A percentile compares a stretch with the other conserved stretches of the same genome.
phyloP scores from a whole-genome alignment of 2,888 invertebrate genomes.

The Didymodactylos carnosus region DNA sequence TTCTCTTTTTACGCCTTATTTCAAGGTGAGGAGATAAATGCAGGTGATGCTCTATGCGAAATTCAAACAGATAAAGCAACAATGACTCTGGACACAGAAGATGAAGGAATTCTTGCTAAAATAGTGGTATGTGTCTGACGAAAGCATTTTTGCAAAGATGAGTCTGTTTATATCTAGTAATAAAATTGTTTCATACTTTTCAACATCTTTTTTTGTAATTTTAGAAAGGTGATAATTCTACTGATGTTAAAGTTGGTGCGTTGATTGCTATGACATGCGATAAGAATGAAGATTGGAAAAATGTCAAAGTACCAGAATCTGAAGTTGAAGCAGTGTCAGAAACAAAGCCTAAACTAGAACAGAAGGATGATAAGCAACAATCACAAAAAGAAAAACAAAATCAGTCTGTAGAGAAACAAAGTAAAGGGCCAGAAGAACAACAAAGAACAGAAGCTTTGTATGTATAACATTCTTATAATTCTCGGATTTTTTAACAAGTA shows the following conservation, averaged over 20 bases:
- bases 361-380: too few relatives aligned
- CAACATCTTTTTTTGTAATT: too few relatives aligned
- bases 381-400: not conserved
- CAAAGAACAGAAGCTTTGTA: conserved; percentile 11
- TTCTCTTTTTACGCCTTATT: not conserved
- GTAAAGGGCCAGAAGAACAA: conserved; percentile 12
- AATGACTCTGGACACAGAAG: conserved; percentile 43
- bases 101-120: conserved; percentile 45
- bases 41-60: conserved; percentile 46
- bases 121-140: conserved; percentile 25
- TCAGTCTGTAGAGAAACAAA: not conserved
- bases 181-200: not conserved
- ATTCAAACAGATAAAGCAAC: conserved; percentile 49
- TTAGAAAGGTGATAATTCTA: conserved; percentile 37
- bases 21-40: conserved; percentile 24
- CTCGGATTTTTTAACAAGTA: not conserved
- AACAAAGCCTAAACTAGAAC: too few relatives aligned
- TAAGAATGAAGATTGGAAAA: conserved; percentile 46
- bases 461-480: not conserved
- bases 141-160: too few relatives aligned
- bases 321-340: too few relatives aligned
- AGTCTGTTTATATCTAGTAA: too few relatives aligned
- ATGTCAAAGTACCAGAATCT: conserved; percentile 25
- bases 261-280: conserved; percentile 45
- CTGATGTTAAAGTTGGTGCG: conserved; percentile 39